A percentile compares a stretch with the other conserved stretches of the same genome.
phyloP scores from a whole-genome alignment of 2,113 vertebrate genomes.

The Regulus satrapa region DNA sequence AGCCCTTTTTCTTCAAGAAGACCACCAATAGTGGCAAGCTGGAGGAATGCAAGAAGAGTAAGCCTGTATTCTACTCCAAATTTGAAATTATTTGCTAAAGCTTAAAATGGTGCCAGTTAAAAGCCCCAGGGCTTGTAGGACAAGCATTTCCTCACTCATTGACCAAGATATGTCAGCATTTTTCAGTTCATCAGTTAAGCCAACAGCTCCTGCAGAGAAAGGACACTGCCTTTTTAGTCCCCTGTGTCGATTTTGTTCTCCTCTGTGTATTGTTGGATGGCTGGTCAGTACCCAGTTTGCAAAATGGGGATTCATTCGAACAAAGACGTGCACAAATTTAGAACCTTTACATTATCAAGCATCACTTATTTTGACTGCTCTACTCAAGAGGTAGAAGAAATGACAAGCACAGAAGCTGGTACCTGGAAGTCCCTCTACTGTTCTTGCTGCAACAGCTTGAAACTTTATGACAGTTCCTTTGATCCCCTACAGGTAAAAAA shows the following conservation, averaged over 20 bases:
- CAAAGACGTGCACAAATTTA: not conserved
- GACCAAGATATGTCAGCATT: not conserved
- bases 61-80: not conserved
- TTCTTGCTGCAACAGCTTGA: not conserved
- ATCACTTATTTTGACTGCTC: not conserved
- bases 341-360: not conserved
- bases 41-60: not conserved
- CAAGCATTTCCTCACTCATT: not conserved
- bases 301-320: not conserved
- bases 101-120: not conserved
- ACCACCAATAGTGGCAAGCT: not conserved
- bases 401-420: rapidly evolving
- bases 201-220: not conserved
- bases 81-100: not conserved
- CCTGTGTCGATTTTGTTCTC: not conserved
- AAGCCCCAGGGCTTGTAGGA: not conserved
- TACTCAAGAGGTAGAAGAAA: not conserved
- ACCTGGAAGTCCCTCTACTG: not conserved
- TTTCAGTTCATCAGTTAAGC: not conserved
- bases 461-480: not conserved
- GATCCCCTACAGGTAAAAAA: not conserved
- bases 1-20: not conserved
- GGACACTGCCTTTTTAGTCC: not conserved
- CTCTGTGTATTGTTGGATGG: not conserved
- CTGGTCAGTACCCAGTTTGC: not conserved